Evolutionary conservation across 2,113 vertebrate genomes (phyloP).

Genomic region (Bagarius yarrelli): DNA sequence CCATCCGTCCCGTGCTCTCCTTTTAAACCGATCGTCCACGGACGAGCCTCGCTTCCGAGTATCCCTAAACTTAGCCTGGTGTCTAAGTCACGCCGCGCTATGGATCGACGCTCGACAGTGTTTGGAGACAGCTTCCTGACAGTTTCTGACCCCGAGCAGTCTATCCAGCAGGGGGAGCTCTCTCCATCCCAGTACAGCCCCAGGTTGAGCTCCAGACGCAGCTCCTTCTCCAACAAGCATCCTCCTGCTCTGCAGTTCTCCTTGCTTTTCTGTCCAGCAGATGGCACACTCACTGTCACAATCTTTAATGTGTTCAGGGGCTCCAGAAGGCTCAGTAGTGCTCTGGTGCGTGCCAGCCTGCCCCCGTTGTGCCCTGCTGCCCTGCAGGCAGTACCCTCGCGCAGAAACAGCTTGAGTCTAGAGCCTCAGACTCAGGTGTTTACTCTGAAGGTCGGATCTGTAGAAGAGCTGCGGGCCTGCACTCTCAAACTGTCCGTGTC

Average conservation of each 20-base stretch:
- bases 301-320: slow-evolving; percentile 69
- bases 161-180: neutral
- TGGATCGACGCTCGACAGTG: slow-evolving; percentile 59
- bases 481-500: slow-evolving; percentile 70
- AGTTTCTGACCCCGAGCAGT: slow-evolving; percentile 42
- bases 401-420: slow-evolving; percentile 62
- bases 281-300: slow-evolving; percentile 66
- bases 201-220: neutral
- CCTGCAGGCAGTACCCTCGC: slow-evolving; percentile 37
- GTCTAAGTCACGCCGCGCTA: slow-evolving; percentile 55
- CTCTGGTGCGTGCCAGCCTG: slow-evolving; percentile 67
- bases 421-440: slow-evolving; percentile 64
- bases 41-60: slow-evolving; percentile 64
- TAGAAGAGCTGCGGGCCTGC: slow-evolving; percentile 67
- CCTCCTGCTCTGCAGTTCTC: slow-evolving; percentile 68
- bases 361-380: slow-evolving; percentile 60
- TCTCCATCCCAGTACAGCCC: slow-evolving; percentile 50
- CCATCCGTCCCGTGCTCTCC: slow-evolving; percentile 50
- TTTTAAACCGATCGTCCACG: slow-evolving; percentile 23
- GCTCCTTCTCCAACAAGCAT: slow-evolving; percentile 51
- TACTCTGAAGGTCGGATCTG: slow-evolving; percentile 63
- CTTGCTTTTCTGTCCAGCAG: slow-evolving; percentile 62
- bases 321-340: slow-evolving; percentile 60
- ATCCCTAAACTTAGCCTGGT: slow-evolving; percentile 66
- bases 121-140: slow-evolving; percentile 42